These are phyloP conservation scores for Lycocorax pyrrhopterus DNA, from an alignment of 2,113 vertebrate genomes.

Conservation along the genomic window DNA sequence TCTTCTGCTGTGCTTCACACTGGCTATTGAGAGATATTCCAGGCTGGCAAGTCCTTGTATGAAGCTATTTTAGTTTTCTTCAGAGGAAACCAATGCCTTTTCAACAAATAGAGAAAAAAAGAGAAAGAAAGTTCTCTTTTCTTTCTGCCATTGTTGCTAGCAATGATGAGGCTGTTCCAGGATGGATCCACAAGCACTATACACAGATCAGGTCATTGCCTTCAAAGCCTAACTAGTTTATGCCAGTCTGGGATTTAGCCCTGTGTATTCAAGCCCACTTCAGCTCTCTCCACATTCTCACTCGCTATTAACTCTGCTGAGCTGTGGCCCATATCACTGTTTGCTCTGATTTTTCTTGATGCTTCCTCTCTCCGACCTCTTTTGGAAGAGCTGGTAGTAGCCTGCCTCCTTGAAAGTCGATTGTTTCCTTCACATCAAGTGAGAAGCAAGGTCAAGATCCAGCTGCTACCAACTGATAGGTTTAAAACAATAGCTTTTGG, in stretches of 20 bases:
- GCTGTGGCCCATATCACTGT: background rate
- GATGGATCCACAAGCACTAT: background rate
- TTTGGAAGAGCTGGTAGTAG: background rate
- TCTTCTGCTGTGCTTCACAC: background rate
- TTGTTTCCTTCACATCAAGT: background rate
- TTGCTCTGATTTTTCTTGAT: background rate
- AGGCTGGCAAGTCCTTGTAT: background rate
- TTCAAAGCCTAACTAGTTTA: background rate
- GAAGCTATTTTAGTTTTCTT: conserved; percentile 37
- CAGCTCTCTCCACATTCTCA: background rate
- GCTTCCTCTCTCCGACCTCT: conserved; percentile 20
- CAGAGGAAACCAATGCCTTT: conserved; percentile 9
- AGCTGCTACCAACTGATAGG: background rate
- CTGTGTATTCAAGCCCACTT: background rate
- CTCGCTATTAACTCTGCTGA: conserved; percentile 2
- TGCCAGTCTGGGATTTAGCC: background rate
- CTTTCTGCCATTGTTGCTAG: background rate
- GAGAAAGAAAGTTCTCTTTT: background rate
- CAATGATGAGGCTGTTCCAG: background rate
- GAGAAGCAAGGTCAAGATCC: conserved; percentile 7
- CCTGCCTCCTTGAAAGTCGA: background rate
- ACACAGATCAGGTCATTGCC: background rate
- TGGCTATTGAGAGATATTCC: conserved; percentile 8
- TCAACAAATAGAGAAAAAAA: background rate
- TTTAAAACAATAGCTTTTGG: conserved; percentile 25